Conservation (phyloP, 2,888 invertebrate genomes). For the Cosmopolites sordidus region DNA sequence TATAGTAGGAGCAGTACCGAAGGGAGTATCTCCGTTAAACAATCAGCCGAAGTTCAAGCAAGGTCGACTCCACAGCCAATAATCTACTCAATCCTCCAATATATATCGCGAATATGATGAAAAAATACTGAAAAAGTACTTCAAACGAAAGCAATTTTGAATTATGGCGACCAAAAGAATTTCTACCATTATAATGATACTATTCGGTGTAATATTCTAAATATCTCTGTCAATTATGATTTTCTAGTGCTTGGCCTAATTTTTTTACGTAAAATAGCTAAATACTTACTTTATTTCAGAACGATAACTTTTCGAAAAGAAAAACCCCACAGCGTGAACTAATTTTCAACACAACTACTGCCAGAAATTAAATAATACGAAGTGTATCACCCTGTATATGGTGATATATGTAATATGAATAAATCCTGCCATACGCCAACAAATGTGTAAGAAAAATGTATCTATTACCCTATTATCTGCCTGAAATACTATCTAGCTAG, state of each 20-base stretch:
- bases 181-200: neutral
- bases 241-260: slow-evolving; percentile 4
- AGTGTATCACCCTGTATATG: neutral
- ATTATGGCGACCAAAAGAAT: neutral
- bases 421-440: neutral
- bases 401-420: neutral
- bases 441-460: neutral
- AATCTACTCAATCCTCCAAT: no score
- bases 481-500: neutral
- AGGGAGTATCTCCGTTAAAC: slow-evolving; percentile 44
- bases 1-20: slow-evolving; percentile 80
- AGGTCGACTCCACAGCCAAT: slow-evolving; percentile 47
- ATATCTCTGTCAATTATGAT: slow-evolving; percentile 8
- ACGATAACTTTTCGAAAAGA: neutral
- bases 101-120: no score
- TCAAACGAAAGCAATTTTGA: no score
- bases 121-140: neutral
- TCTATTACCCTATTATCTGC: neutral
- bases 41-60: slow-evolving; percentile 42
- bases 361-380: neutral
- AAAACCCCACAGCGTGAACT: neutral
- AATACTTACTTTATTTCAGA: neutral
- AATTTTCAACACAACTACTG: neutral
- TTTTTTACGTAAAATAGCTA: neutral
- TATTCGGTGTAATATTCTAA: slow-evolving; percentile 2